Percentiles rank a stretch among this genome's conserved stretches.
phyloP scores from a whole-genome alignment of 2,113 vertebrate genomes.

The Vombatus ursinus region DNA sequence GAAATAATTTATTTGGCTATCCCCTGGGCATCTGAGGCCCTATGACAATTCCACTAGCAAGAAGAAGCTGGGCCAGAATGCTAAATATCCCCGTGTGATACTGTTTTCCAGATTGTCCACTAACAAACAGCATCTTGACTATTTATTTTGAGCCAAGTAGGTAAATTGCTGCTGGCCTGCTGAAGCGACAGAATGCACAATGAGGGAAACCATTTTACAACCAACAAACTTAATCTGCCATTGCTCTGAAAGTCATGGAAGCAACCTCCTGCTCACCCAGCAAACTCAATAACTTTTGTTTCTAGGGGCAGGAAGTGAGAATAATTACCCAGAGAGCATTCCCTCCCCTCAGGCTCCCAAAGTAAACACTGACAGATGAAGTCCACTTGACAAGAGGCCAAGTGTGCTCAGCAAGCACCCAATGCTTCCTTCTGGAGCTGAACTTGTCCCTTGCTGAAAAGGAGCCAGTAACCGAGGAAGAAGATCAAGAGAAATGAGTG shows the following conservation, averaged over 20 bases:
- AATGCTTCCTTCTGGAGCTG: neutral
- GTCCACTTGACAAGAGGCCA: neutral
- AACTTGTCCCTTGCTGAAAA: slow-evolving; percentile 10
- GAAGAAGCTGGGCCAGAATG: neutral
- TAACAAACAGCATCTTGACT: neutral
- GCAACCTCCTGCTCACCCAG: neutral
- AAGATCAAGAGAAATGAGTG: neutral
- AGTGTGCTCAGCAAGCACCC: neutral
- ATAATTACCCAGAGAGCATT: neutral
- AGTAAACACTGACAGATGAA: neutral
- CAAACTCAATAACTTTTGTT: neutral
- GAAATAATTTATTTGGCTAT: neutral
- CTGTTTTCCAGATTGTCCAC: neutral
- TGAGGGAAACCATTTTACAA: neutral
- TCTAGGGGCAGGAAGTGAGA: neutral
- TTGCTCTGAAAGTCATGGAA: neutral
- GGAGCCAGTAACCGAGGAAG: neutral
- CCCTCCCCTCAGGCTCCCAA: neutral
- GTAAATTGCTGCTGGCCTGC: neutral
- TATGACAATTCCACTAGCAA: neutral
- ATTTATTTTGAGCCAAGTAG: neutral
- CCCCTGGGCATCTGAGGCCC: neutral
- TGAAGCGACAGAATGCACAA: neutral
- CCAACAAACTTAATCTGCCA: neutral
- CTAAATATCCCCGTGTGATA: neutral